A percentile compares a stretch with the other conserved stretches of the same genome.
phyloP scores from a whole-genome alignment of 2,113 vertebrate species.

The Leucosticte australis region DNA sequence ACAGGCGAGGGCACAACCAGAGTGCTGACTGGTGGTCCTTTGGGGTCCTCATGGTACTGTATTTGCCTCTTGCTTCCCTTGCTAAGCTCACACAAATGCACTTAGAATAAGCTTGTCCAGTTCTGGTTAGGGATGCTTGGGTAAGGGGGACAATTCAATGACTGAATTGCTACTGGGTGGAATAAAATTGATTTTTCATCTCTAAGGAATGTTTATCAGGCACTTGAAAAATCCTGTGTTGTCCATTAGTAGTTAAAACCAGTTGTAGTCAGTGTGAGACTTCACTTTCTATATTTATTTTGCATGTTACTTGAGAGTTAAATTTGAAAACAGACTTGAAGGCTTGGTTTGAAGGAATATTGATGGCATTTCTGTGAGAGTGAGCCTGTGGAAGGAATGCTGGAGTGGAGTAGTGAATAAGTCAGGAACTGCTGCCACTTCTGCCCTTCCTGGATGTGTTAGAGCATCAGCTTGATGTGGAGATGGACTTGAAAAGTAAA shows the following conservation, averaged over 20 bases:
- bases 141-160: not conserved
- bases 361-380: not conserved
- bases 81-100: not conserved
- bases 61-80: constrained; percentile 19
- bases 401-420: not conserved
- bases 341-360: not conserved
- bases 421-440: not conserved
- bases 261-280: not conserved
- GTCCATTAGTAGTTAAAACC: not conserved
- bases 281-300: not conserved
- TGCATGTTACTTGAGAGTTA: not conserved
- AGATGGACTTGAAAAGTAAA: not conserved
- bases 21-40: constrained; percentile 99
- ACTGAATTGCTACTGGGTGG: not conserved
- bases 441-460: not conserved
- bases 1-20: constrained; percentile 96
- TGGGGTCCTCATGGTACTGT: constrained; percentile 94
- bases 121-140: not conserved
- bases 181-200: not conserved
- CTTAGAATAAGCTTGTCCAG: not conserved
- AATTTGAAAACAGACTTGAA: not conserved
- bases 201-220: not conserved
- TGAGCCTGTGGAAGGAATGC: not conserved
- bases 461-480: not conserved
- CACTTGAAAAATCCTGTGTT: not conserved